Conservation (phyloP, 1,140 invertebrate species). For the Phthorimaea operculella region DNA sequence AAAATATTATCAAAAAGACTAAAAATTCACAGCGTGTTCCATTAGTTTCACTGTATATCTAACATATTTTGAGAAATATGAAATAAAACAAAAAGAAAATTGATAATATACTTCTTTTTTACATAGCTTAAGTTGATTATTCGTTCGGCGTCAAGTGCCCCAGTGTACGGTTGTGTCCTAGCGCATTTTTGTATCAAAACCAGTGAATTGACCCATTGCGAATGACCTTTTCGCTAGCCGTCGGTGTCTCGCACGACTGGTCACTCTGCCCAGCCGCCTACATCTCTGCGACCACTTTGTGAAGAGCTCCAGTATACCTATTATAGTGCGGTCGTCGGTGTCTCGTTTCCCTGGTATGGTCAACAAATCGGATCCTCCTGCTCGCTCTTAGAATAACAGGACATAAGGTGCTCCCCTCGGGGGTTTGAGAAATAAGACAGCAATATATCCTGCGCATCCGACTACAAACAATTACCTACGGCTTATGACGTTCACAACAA, state of each 20-base stretch:
- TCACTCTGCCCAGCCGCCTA: background rate
- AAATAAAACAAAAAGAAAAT: too few species aligned
- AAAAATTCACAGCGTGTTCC: too few species aligned
- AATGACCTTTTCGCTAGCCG: background rate
- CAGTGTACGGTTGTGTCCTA: too few species aligned
- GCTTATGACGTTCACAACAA: background rate
- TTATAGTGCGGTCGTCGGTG: background rate
- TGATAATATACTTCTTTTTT: too few species aligned
- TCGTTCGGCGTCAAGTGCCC: too few species aligned
- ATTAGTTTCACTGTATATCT: too few species aligned
- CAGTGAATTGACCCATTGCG: background rate
- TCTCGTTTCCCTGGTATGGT: background rate
- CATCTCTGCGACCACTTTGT: background rate
- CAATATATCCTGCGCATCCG: background rate
- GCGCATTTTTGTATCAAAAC: too few species aligned
- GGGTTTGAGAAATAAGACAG: background rate
- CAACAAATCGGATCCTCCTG: background rate
- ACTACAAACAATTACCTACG: background rate
- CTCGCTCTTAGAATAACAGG: background rate
- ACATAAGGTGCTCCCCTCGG: conserved; percentile 4
- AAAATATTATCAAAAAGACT: too few species aligned
- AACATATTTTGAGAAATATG: too few species aligned
- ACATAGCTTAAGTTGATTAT: too few species aligned
- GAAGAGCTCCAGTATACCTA: background rate
- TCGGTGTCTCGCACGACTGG: background rate